phyloP scores from a whole-genome alignment of 2,888 invertebrate genomes.

The Serripes groenlandicus region DNA sequence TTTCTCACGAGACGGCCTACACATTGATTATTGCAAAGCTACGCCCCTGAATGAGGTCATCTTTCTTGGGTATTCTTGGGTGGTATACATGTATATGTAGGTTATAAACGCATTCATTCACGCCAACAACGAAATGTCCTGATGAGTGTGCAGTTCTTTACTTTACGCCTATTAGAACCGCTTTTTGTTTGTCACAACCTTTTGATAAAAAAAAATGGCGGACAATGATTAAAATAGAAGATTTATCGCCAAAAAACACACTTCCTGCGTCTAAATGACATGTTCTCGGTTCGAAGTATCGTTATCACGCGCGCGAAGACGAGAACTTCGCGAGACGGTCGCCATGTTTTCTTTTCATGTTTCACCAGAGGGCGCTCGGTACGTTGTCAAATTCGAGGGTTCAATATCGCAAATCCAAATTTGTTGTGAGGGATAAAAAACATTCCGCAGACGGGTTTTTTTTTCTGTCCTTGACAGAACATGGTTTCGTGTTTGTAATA shows the following conservation, averaged over 20 bases:
- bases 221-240: slow-evolving; percentile 33
- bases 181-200: no score
- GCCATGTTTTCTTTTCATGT: slow-evolving; percentile 49
- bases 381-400: slow-evolving; percentile 53
- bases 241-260: slow-evolving; percentile 64
- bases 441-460: background rate
- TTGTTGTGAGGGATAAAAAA: background rate
- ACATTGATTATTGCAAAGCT: no score
- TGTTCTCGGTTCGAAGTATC: slow-evolving; percentile 56
- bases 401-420: slow-evolving; percentile 57
- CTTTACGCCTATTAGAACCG: no score
- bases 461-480: background rate
- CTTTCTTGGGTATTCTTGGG: no score
- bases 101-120: no score
- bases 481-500: background rate
- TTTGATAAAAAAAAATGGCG: no score
- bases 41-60: no score
- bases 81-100: no score
- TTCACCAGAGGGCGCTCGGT: slow-evolving; percentile 45
- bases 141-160: no score
- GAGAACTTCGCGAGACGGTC: slow-evolving; percentile 57
- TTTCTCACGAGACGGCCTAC: no score
- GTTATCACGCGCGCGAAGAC: slow-evolving; percentile 57
- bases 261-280: slow-evolving; percentile 56
- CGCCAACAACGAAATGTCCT: no score